A percentile compares a stretch with the other conserved stretches of the same genome.
These are phyloP conservation scores for Murina feae DNA, from an alignment of 2,113 vertebrate genomes.

Conservation along the genomic window DNA sequence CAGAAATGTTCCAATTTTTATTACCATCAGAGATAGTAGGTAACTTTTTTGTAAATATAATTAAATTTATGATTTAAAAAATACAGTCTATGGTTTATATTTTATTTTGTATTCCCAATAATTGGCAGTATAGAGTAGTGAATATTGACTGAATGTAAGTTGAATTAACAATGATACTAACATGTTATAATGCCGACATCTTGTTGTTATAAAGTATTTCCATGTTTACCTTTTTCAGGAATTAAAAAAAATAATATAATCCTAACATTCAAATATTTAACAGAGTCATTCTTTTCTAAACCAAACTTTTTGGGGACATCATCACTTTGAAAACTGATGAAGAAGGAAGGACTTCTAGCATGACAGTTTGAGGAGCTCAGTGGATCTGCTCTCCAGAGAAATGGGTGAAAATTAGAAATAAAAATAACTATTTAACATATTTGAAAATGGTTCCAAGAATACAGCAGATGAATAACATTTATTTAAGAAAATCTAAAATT, in stretches of 20 bases:
- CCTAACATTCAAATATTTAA: not conserved
- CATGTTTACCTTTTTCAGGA: not conserved
- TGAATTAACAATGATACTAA: not conserved
- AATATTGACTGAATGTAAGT: not conserved
- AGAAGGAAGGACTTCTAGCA: not conserved
- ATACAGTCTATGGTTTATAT: not conserved
- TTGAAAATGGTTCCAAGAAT: not conserved
- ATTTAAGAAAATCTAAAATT: constrained; percentile 8
- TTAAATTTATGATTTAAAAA: not conserved
- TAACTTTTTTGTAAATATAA: not conserved
- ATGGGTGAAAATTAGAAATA: not conserved
- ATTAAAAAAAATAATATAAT: not conserved
- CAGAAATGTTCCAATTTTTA: not conserved
- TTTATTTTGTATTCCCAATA: not conserved
- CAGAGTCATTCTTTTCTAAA: not conserved
- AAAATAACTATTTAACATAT: not conserved
- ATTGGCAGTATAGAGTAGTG: not conserved
- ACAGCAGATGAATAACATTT: not conserved
- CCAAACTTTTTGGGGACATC: not conserved
- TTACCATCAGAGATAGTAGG: not conserved
- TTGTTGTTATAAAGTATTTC: not conserved
- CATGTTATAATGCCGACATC: not conserved
- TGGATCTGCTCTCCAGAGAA: not conserved
- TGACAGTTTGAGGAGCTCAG: not conserved
- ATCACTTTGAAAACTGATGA: not conserved